These are phyloP conservation scores for Adelosebastes latens DNA, from an alignment of 2,797 vertebrate genomes.

Conservation along the genomic window DNA sequence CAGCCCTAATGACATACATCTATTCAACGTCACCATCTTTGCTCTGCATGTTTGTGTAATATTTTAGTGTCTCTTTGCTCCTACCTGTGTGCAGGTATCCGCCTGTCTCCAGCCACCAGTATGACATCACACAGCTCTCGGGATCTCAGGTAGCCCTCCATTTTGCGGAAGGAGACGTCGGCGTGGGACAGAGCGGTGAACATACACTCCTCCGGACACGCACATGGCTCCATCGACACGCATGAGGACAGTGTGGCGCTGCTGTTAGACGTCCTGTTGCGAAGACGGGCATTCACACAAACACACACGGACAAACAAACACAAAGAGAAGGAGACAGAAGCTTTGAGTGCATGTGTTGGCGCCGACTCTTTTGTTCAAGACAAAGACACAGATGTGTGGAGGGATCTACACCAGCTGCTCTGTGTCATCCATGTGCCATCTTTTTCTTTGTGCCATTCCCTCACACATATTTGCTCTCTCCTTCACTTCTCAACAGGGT, in stretches of 20 bases:
- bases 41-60: not conserved
- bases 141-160: slow-evolving; percentile 95
- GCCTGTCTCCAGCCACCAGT: slow-evolving; percentile 92
- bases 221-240: slow-evolving; percentile 94
- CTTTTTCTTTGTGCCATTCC: slow-evolving; percentile 30
- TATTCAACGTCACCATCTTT: not conserved
- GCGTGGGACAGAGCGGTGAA: slow-evolving; percentile 96
- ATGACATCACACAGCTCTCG: slow-evolving; percentile 95
- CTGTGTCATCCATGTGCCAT: slow-evolving; percentile 18
- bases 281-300: not conserved
- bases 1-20: not conserved
- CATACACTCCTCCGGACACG: slow-evolving; percentile 90
- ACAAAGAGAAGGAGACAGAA: slow-evolving; percentile 47
- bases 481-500: slow-evolving; percentile 40
- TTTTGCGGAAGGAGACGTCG: slow-evolving; percentile 94
- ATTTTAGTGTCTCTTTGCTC: not conserved
- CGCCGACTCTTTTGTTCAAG: slow-evolving; percentile 21
- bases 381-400: slow-evolving; percentile 48
- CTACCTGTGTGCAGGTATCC: slow-evolving; percentile 98
- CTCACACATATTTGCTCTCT: slow-evolving; percentile 24
- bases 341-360: slow-evolving; percentile 38
- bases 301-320: slow-evolving; percentile 29
- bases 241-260: slow-evolving; percentile 91
- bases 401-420: slow-evolving; percentile 44
- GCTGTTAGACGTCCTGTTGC: slow-evolving; percentile 90